Percentiles rank a stretch among this genome's conserved stretches.
phyloP scores from a whole-genome alignment of 2,888 invertebrate genomes.

The Idaea biselata region DNA sequence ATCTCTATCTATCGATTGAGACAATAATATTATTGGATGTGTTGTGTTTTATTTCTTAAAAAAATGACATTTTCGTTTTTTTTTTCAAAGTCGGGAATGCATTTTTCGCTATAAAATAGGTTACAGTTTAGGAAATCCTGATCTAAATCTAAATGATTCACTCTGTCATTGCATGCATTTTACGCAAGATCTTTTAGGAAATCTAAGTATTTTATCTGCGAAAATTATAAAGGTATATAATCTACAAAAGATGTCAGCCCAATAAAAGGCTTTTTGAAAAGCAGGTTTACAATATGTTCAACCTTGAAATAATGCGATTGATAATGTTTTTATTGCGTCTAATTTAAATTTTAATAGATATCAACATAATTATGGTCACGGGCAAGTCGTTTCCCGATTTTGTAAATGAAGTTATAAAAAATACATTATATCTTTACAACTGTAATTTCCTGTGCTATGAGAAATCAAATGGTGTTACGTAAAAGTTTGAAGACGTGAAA shows the following conservation, averaged over 20 bases:
- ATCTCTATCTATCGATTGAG: no score
- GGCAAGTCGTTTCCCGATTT: not conserved
- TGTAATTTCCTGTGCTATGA: conserved; percentile 30
- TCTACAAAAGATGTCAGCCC: not conserved
- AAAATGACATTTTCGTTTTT: no score
- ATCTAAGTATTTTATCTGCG: not conserved
- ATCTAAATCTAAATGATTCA: no score
- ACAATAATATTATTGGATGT: no score
- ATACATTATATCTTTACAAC: conserved; percentile 38
- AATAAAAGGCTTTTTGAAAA: not conserved
- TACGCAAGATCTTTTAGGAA: not conserved
- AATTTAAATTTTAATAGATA: not conserved
- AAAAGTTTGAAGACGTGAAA: not conserved
- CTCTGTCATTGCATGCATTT: no score
- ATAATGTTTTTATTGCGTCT: conserved; percentile 10
- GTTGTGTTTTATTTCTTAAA: no score
- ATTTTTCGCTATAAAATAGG: no score
- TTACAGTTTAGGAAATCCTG: no score
- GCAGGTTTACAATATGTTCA: not conserved
- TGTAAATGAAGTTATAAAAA: not conserved
- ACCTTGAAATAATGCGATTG: conserved; percentile 4
- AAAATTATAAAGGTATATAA: not conserved
- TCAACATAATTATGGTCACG: not conserved
- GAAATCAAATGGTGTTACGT: conserved; percentile 5
- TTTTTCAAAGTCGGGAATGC: no score